Evolutionary conservation across 2,888 invertebrate genomes (phyloP), one percentile per base, ranked within the genome.

Genomic region (Fragum whitleyi): DNA sequence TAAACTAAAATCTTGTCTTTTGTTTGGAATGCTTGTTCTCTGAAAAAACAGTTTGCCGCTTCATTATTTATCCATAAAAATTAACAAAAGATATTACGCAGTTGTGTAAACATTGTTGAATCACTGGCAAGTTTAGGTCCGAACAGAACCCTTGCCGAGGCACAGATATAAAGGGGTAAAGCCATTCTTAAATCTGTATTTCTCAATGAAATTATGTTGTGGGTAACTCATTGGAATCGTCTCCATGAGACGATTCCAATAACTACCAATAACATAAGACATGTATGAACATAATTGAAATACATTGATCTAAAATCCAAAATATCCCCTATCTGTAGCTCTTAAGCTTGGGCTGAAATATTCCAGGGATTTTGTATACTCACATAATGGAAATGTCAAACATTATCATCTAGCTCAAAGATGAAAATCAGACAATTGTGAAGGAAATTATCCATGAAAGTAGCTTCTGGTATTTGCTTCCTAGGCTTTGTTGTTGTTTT

Each of bases 11-110:
- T 29, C 28, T 51, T 72, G 61, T 68, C 81, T 78, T 75, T 78
- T 78, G 75, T 81, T 67, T 74, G 61, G 71, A 55, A 70, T 68
- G 23, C 53, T 67, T 67, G 51, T 28, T 51, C 74, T 55, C 71
- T 74, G 75, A 71, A 75, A 75, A 76, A 78, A 62, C 28, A 77
- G 67, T 69, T 74, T 75, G 32, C 72, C 53, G 59, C 67, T 72
- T 78, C 78, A 73, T 83, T 80, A 83, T 80, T 78, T 80, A 53
- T 78, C 80, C 68, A 83, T 79, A 83, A 73, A 65, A 69, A 32
- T 28, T 39, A 70, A 42, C 32, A 68, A 65, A 72, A 72, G 73
- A 81, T 28, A 77, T 62, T 69, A 61, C 73, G 69, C 80, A 83
- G 83, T 83, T 83, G 80, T 83, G 74, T 83, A 83, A 83, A 83